Conservation (phyloP, 2,113 vertebrate genomes). For the Chitala chitala region DNA sequence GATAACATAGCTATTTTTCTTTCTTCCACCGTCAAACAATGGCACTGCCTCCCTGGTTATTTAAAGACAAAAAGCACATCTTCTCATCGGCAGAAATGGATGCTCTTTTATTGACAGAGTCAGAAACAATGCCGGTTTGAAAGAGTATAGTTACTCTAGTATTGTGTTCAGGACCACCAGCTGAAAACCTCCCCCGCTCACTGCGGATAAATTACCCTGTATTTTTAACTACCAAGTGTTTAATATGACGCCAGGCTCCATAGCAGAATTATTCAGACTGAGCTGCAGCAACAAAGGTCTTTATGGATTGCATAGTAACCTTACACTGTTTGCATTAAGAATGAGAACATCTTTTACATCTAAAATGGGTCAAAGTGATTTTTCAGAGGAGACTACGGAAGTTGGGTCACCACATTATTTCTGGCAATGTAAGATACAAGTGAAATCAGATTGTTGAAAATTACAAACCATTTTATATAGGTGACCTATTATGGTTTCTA, state of each 20-base stretch:
- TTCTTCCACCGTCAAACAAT: slow-evolving; percentile 12
- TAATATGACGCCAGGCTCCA: neutral
- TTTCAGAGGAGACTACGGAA: slow-evolving; percentile 54
- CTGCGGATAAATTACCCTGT: neutral
- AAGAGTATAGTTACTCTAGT: neutral
- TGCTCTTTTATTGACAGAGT: slow-evolving; percentile 33
- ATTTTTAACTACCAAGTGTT: neutral
- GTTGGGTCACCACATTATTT: slow-evolving; percentile 69
- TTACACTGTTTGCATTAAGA: slow-evolving; percentile 38
- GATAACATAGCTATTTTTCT: slow-evolving; percentile 13
- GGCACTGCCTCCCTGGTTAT: neutral
- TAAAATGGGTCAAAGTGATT: slow-evolving; percentile 65
- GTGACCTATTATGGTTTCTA: slow-evolving; percentile 61
- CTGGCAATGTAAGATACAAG: slow-evolving; percentile 54
- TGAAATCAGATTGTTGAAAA: slow-evolving; percentile 57
- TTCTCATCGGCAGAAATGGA: slow-evolving; percentile 24
- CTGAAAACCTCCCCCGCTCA: neutral
- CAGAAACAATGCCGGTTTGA: slow-evolving; percentile 28
- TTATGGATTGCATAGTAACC: slow-evolving; percentile 8
- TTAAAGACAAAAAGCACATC: slow-evolving; percentile 23
- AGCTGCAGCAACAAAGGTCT: slow-evolving; percentile 7
- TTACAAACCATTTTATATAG: slow-evolving; percentile 59
- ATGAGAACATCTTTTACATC: slow-evolving; percentile 56
- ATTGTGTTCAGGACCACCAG: neutral
- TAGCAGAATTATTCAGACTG: no score